Conservation (phyloP, 2,113 vertebrate species). For the Phrynosoma blainvillii region DNA sequence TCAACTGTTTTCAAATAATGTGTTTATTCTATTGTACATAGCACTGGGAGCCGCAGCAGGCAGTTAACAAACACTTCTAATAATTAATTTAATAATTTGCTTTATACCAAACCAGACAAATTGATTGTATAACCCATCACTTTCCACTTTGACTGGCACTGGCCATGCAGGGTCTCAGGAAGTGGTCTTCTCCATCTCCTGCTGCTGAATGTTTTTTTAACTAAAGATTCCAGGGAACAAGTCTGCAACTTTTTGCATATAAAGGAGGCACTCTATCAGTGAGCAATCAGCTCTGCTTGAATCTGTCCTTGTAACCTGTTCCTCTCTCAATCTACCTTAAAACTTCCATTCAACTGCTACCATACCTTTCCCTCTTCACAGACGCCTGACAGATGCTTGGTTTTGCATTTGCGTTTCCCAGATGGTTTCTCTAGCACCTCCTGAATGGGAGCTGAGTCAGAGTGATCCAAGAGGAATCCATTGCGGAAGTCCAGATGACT, state of each 20-base stretch:
- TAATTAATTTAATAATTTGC: neutral
- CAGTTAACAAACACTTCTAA: too few species aligned
- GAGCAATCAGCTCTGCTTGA: neutral
- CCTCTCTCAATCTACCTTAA: neutral
- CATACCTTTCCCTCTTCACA: constrained; percentile 88
- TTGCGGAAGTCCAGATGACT: constrained; percentile 76
- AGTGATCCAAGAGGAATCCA: constrained; percentile 76
- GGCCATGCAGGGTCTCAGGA: neutral
- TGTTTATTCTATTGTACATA: too few species aligned
- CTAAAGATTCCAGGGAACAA: neutral
- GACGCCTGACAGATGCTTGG: constrained; percentile 89
- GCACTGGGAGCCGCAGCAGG: too few species aligned
- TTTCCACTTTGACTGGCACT: neutral
- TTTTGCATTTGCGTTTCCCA: constrained; percentile 98
- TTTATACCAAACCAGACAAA: neutral
- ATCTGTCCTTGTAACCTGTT: neutral
- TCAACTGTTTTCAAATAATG: too few species aligned
- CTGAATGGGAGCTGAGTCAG: constrained; percentile 71
- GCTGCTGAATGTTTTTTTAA: neutral
- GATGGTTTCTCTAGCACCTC: constrained; percentile 90
- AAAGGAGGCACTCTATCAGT: too few species aligned
- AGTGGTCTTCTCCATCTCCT: neutral
- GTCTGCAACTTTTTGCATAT: neutral
- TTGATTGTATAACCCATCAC: neutral
- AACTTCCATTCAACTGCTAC: neutral